Percentiles rank a stretch among this genome's conserved stretches.
phyloP scores from a whole-genome alignment of 2,888 invertebrate genomes.

The Tromatobia lineatoria region DNA sequence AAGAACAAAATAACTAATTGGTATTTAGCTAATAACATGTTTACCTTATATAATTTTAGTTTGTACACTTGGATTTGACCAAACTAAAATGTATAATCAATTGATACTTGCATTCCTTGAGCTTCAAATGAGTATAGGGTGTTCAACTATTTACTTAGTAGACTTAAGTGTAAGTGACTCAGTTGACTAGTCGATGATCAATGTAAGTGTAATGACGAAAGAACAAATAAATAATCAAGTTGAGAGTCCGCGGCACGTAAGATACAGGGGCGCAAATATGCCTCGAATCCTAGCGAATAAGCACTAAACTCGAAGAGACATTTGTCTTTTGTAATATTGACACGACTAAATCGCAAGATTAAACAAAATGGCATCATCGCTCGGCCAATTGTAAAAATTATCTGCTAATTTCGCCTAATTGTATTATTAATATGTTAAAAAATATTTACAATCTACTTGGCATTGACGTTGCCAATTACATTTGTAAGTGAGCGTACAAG shows the following conservation, averaged over 20 bases:
- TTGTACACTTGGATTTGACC: neutral
- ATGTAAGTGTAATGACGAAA: constrained; percentile 44
- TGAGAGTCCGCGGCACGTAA: constrained; percentile 19
- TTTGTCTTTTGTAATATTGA: neutral
- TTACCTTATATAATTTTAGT: neutral
- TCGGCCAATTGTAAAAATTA: constrained; percentile 18
- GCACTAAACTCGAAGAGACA: neutral
- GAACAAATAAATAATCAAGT: constrained; percentile 14
- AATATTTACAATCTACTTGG: constrained; percentile 36
- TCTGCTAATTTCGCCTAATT: constrained; percentile 17
- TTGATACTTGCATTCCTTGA: neutral
- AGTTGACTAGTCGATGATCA: constrained; percentile 66
- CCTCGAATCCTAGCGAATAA: constrained; percentile 28
- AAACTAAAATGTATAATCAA: neutral
- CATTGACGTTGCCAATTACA: constrained; percentile 22
- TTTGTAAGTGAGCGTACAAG: constrained; percentile 34
- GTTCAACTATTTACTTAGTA: constrained; percentile 25
- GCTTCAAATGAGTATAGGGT: neutral
- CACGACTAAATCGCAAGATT: constrained; percentile 1
- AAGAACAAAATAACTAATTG: too few species aligned
- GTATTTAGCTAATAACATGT: too few species aligned
- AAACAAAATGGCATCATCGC: constrained; percentile 2
- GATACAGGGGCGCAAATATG: constrained; percentile 32
- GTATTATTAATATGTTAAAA: constrained; percentile 12
- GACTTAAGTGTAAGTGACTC: constrained; percentile 52